Evolutionary conservation across 2,888 invertebrate genomes (phyloP), one percentile per base, ranked within the genome.

Genomic region (Atethmia centrago): DNA sequence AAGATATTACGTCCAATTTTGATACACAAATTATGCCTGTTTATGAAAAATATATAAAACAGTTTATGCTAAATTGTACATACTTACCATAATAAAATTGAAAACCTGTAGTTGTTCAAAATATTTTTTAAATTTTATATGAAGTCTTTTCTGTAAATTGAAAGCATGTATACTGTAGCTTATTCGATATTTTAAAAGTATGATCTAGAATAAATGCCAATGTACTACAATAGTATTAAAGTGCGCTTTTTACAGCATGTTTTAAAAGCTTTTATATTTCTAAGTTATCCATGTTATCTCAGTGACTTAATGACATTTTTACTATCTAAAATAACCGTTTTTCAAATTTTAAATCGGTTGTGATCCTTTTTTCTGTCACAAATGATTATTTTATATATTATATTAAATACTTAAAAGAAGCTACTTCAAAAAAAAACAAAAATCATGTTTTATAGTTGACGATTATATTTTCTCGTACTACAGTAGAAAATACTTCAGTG

Each of bases 311-410:
- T 14, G 4, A 36, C 55, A 21, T 40, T 0, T 12, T 12, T 31
- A 21, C 28, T 21, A 58, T n/a, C 5, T 16, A 25, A 21, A 74
- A 40, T 66, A 2, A 36, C 8, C 2, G 2, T 51, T 75, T 58
- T 53, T 31, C 51, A 63, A 36, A 31, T 59, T 66, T n/a, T 55
- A 47, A 42, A 3, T 70, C 12, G 63, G 80, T 83, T 85, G 71
- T 88, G 75, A 80, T 74, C 49, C 64, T 74, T 67, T 69, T 49
- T 31, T 78, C 83, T 85, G 86, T 86, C 87, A 75, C 87, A 87
- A 88, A 85, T 70, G 1, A 42, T 36, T 25, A 36, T 79, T 62
- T 62, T 42, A 69, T 55, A 9, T 12, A 42, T 9, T 12, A 42
- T 9, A 16, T 31, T 14, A 55, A 36, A 5, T 36, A 4, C 21